Evolutionary conservation across 2,113 vertebrate genomes (phyloP), one percentile per base, ranked within the genome.

Genomic region (Rhea americana): DNA sequence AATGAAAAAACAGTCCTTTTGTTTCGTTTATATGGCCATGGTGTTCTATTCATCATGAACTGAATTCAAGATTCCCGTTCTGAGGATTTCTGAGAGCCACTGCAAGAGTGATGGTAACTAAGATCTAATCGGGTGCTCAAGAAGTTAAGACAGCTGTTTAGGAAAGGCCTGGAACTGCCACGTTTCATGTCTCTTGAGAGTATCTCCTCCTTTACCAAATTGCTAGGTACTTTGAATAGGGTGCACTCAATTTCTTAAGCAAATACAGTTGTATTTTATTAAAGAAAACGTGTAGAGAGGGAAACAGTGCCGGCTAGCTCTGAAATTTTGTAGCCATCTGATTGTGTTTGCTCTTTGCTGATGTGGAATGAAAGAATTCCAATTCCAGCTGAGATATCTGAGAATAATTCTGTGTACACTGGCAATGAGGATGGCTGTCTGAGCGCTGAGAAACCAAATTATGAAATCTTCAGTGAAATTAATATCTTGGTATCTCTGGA

Each of bases 181-280:
- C 1, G 5, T 53, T n/a, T 37, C 43, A 24, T 71, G 48, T 37
- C 11, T 11, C 22, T 26, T 37, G 22, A 10, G n/a, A 62, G 13
- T 5, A 10, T 11, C 3, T 2, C 0, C 0, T 19, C 22, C 0
- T 11, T 35, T 1, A 3, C 51, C 7, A 5, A 1, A 39, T 9
- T 28, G 21, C 25, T 50, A 50, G 24, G 9, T 37, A 2, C 37
- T 45, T 58, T 62, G 70, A 43, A 30, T 12, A 35, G 63, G 63
- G 15, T 65, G 56, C 53, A 39, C 67, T 45, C 7, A 0, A 7
- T 32, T 56, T 35, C 48, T 62, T 26, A 43, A 66, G 72, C 24
- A 15, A 2, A 7, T 5, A 1, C 72, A 11, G 18, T 3, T 7
- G 73, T 73, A 17, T 22, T 67, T 41, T 41, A 5, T 19, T 14